Evolutionary conservation across 2,113 vertebrate species (phyloP).

Genomic region (Gymnorhina tibicen): DNA sequence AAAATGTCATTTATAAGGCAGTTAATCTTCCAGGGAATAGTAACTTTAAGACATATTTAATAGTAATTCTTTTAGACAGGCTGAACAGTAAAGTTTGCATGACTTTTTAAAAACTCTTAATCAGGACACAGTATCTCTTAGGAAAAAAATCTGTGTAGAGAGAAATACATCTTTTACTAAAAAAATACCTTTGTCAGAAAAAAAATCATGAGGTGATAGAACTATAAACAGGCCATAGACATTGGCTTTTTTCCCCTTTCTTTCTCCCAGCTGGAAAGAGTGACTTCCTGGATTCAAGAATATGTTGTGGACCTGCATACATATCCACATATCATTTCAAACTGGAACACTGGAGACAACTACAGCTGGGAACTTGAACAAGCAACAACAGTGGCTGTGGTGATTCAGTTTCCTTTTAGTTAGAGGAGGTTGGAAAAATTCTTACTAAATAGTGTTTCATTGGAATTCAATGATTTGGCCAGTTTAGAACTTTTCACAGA

Average conservation of each 20-base stretch:
- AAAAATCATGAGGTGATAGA: slow-evolving; percentile 16
- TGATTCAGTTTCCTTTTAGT: background rate
- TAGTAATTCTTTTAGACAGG: background rate
- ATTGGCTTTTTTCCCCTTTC: background rate
- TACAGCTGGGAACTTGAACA: background rate
- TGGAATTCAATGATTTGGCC: background rate
- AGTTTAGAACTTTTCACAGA: background rate
- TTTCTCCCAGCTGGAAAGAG: background rate
- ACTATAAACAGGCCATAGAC: background rate
- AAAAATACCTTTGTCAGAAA: background rate
- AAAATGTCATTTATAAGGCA: slow-evolving; percentile 7
- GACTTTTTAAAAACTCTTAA: background rate
- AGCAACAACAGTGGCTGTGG: background rate
- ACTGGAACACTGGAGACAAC: background rate
- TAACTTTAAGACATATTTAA: background rate
- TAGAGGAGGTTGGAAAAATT: background rate
- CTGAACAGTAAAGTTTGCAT: background rate
- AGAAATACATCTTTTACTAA: background rate
- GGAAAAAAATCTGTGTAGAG: background rate
- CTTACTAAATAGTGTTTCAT: background rate
- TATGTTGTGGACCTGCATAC: background rate
- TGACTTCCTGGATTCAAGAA: background rate
- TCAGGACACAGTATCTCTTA: background rate
- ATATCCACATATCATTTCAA: background rate
- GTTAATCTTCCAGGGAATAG: slow-evolving; percentile 4